Evolutionary conservation across 2,888 invertebrate genomes (phyloP).

Genomic region (Xestoiulus laeticollis): DNA sequence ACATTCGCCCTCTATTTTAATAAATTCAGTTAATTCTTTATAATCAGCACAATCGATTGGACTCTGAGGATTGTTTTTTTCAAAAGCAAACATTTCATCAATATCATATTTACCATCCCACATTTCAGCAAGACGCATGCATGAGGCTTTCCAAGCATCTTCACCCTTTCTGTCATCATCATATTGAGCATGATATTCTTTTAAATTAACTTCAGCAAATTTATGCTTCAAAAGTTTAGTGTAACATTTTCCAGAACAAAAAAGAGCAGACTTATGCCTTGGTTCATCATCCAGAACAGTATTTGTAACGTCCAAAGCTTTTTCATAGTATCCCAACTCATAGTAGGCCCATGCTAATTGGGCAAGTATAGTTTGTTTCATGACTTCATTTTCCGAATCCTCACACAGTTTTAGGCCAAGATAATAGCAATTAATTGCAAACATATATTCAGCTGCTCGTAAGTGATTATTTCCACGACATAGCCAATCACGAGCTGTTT

Average conservation of each 20-base stretch:
- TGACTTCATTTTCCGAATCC: background rate
- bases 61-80: no score
- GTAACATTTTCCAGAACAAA: background rate
- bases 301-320: background rate
- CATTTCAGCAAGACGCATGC: background rate
- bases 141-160: background rate
- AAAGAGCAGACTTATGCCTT: background rate
- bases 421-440: no score
- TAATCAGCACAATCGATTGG: constrained; percentile 42
- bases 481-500: background rate
- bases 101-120: background rate
- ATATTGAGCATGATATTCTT: background rate
- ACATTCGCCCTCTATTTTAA: background rate
- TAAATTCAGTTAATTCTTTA: background rate
- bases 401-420: background rate
- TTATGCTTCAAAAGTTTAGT: background rate
- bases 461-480: background rate
- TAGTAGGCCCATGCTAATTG: no score
- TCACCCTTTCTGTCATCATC: background rate
- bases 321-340: background rate
- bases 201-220: background rate
- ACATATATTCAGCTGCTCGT: no score
- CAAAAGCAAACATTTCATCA: background rate
- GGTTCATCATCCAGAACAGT: background rate
- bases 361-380: no score